Evolutionary conservation across 2,888 invertebrate species (phyloP).

Genomic region (Drosophila pseudotalamancana): DNA sequence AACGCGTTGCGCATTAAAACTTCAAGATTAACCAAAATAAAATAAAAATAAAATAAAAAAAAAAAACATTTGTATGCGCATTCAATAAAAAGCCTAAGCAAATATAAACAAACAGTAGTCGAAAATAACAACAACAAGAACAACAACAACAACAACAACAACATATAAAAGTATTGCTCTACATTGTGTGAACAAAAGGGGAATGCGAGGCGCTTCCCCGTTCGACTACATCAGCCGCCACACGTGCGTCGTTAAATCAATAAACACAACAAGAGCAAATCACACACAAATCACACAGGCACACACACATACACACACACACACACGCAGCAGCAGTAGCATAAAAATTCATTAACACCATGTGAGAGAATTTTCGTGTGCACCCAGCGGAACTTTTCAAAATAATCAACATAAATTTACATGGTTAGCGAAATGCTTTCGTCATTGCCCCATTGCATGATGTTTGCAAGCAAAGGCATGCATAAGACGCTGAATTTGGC

Average conservation of each 20-base stretch:
- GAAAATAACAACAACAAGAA: constrained; percentile 23
- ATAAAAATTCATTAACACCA: constrained; percentile 68
- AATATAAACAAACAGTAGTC: constrained; percentile 57
- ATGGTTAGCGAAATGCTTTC: not conserved
- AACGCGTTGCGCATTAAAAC: constrained; percentile 55
- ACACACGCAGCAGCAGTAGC: constrained; percentile 33
- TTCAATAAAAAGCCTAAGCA: constrained; percentile 14
- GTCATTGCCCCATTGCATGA: not conserved
- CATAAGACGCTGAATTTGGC: not conserved
- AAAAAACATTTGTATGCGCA: not conserved
- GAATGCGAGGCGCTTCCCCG: constrained; percentile 13
- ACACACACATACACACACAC: constrained; percentile 7
- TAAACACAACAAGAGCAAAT: constrained; percentile 59
- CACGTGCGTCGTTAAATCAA: constrained; percentile 74
- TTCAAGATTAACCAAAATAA: constrained; percentile 35
- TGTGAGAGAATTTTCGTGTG: constrained; percentile 45
- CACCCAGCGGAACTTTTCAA: constrained; percentile 19
- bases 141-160: constrained; percentile 18
- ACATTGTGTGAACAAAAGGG: constrained; percentile 26
- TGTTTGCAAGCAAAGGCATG: not conserved
- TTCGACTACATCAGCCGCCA: constrained; percentile 59
- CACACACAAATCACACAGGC: constrained; percentile 10
- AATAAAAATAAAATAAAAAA: too few species aligned
- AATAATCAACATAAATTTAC: not conserved
- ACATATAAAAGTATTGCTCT: constrained; percentile 19